Evolutionary conservation across 2,113 vertebrate species (phyloP).

Genomic region (Salvelinus fontinalis): DNA sequence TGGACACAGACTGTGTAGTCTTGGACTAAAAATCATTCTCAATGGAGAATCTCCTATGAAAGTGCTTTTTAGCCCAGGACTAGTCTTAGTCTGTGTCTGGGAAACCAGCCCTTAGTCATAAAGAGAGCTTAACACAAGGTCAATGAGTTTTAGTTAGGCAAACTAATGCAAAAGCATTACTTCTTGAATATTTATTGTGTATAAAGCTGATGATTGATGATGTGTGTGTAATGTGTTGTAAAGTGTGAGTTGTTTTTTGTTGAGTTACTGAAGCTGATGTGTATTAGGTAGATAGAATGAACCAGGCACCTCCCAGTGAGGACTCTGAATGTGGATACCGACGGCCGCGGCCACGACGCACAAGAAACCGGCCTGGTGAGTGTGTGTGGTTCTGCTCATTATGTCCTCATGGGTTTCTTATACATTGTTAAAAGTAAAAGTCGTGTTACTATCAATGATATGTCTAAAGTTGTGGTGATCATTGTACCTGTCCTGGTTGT

Average conservation of each 20-base stretch:
- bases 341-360: constrained; percentile 63
- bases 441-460: neutral
- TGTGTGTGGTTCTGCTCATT: no score
- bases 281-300: constrained; percentile 90
- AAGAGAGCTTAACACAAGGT: neutral
- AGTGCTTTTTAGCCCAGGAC: no score
- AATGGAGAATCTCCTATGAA: no score
- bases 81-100: no score
- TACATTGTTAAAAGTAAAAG: neutral
- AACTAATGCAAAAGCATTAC: neutral
- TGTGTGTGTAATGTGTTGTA: neutral
- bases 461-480: neutral
- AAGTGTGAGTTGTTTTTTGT: neutral
- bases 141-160: neutral
- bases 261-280: constrained; percentile 73
- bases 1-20: no score
- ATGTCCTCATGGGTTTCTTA: no score
- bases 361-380: constrained; percentile 82
- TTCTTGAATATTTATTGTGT: neutral
- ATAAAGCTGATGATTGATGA: neutral
- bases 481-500: neutral
- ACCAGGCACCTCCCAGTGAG: constrained; percentile 81
- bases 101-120: neutral
- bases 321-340: constrained; percentile 81
- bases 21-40: no score